These are phyloP conservation scores for Sandelia bainsii DNA, from an alignment of 2,797 vertebrate genomes.

Conservation along the genomic window DNA sequence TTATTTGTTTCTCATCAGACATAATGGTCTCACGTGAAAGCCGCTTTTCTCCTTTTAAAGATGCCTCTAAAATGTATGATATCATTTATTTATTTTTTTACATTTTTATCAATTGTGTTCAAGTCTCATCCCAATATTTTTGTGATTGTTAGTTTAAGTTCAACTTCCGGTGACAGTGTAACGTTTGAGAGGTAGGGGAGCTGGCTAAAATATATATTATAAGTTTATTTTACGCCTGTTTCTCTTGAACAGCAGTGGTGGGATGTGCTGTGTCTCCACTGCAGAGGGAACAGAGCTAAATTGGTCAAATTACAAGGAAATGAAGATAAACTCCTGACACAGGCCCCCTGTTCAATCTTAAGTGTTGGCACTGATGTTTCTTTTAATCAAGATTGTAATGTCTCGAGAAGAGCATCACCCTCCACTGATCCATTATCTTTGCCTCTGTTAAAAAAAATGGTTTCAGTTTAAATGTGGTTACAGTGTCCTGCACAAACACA, in stretches of 20 bases:
- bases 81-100: too few species aligned
- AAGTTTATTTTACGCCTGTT: background rate
- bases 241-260: background rate
- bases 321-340: too few species aligned
- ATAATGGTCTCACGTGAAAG: background rate
- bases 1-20: too few species aligned
- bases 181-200: background rate
- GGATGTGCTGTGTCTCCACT: slow-evolving; percentile 3
- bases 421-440: background rate
- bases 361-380: background rate
- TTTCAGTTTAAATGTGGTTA: slow-evolving; percentile 15
- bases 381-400: background rate
- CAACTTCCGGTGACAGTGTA: background rate
- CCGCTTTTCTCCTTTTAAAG: background rate
- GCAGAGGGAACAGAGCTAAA: slow-evolving; percentile 12
- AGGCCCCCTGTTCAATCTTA: too few species aligned
- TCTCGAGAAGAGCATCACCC: background rate
- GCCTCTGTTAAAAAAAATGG: background rate
- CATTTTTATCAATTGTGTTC: background rate
- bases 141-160: background rate
- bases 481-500: background rate
- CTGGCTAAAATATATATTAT: background rate
- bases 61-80: too few species aligned
- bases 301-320: slow-evolving; percentile 37
- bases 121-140: too few species aligned